Base-by-base conservation (phyloP, 2,888 invertebrate genomes). In the Hermodice carunculata region DNA sequence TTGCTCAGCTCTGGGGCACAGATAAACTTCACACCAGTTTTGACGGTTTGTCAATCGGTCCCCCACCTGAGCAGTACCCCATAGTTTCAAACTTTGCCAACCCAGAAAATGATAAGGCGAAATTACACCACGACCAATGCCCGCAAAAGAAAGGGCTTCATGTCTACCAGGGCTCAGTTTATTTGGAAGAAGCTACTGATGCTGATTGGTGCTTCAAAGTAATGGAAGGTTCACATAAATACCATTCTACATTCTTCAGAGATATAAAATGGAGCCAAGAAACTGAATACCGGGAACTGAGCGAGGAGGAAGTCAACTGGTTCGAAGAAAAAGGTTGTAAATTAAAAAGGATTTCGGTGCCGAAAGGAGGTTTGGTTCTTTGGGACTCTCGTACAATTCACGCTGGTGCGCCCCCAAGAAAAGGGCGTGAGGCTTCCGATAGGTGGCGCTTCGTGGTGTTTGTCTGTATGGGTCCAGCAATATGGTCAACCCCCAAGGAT, bases 311-410 rank as follows among this genome's bases (percentile, higher is more conserved):
- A 24, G 40, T 75, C 1, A 63, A 75, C 28, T 76, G 77, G 69
- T 76, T 71, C 42, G 54, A 59, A 28, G 34, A 64, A 4, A 68
- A 67, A 40, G 77, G 76, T 2, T 79, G 79, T 58, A 29, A 19
- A 24, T 52, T 73, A 2, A 74, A 70, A 51, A 68, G 78, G 19
- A 72, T 82, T 17, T 67, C 80, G 0, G 78, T 77, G 14, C 78
- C 81, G 1, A 78, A 77, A 64, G 82, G 82, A 0, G 80, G 79
- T 1, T 75, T 82, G 67, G 73, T 81, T 8, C 61, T 82, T 6
- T 82, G 82, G 82, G 81, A 82, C 48, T 81, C 82, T 0, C 66
- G 82, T 52, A 70, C 76, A 1, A 70, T 81, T 6, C 82, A 82
- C 58, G 81, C 80, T 5, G 81, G 81, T 52, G 77, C 78, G 19